Base-by-base conservation (phyloP, 1,140 invertebrate species). In the Dendrolimus punctatus region DNA sequence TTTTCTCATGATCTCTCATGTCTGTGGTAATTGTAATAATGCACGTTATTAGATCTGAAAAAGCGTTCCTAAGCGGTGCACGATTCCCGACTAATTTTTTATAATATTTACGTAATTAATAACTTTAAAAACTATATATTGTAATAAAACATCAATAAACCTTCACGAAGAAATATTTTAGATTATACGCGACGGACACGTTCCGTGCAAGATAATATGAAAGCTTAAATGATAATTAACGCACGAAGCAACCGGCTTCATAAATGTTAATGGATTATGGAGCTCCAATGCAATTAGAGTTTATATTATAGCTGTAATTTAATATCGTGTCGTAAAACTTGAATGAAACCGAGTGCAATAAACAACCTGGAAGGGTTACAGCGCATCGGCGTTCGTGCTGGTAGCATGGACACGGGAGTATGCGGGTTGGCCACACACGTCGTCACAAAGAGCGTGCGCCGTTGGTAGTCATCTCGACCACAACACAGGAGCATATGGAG, bases 261-360 rank as follows among this genome's bases (percentile, higher is more conserved):
- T 62, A 59, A 48, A 55, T 57, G 41, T 59, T 62, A 57, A 44
- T 46, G 57, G 10, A 49, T 46, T 49, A 57, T 60, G 53, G 50
- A 42, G 57, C 23, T 51, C n/a, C 10, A 40, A 61, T 59, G 58
- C 54, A 66, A 67, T 67, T 59, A 64, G 49, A 61, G 52, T 54
- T 55, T 23, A 23, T 23, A 23, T 23, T 23, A 23, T 55, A 60
- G 58, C 51, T 58, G 55, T 61, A 67, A 59, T 58, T 55, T 23
- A 23, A 23, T 23, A 23, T 23, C 36, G 53, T n/a, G 49, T 67
- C 53, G 60, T 70, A 67, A 67, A 66, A 64, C 39, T 9, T 46
- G 48, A 54, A 51, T 50, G 62, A 57, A 58, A 55, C 23, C 57
- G 53, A 56, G 58, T 50, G 59, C 49, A 66, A 66, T 64, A 62